Evolutionary conservation across 2,797 vertebrate genomes (phyloP), one percentile per base, ranked within the genome.

Genomic region (Hippopotamyrus pictus): DNA sequence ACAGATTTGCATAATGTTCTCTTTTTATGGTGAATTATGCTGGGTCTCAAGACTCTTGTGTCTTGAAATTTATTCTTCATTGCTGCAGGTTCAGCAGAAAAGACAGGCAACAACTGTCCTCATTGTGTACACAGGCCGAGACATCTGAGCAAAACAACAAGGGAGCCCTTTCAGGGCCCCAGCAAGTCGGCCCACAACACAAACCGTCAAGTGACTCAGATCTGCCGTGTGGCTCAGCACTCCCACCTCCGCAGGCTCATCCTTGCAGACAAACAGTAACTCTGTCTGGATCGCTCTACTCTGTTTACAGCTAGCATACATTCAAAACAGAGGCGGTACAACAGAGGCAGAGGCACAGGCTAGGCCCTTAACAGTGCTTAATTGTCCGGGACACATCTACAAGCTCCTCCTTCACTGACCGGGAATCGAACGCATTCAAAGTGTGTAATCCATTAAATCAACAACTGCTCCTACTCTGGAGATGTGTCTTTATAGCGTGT

Each of bases 121-220:
- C 86, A 65, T n/a, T 22, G 59, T 69, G 37, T 14, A 86, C 25
- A 33, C 9, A 41, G 12, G 50, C 85, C 37, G 6, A 11, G 19
- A 53, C 37, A 53, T 88, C 86, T 46, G 54, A 62, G 57, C 37
- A 65, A 19, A 25, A 25, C 8, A 48, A 88, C 59, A 88, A 65
- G 41, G 11, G 25, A 25, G 5, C 11, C 37, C 51, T 69, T 88
- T 65, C 86, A 88, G 59, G 33, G 69, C 57, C 85, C 41, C 41
- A 53, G 37, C n/a, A 29, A 29, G 37, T 69, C 54, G 29, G 86
- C 86, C 86, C 57, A 88, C 86, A 46, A 22, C 51, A 65, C 37
- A 48, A 65, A 46, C 48, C 57, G 48, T 48, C 86, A 69, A 59
- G 86, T 69, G 86, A 88, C 57, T 88, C 37, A 14, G 86, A 69